phyloP scores from a whole-genome alignment of 2,797 vertebrate genomes.

The Notolabrus celidotus region DNA sequence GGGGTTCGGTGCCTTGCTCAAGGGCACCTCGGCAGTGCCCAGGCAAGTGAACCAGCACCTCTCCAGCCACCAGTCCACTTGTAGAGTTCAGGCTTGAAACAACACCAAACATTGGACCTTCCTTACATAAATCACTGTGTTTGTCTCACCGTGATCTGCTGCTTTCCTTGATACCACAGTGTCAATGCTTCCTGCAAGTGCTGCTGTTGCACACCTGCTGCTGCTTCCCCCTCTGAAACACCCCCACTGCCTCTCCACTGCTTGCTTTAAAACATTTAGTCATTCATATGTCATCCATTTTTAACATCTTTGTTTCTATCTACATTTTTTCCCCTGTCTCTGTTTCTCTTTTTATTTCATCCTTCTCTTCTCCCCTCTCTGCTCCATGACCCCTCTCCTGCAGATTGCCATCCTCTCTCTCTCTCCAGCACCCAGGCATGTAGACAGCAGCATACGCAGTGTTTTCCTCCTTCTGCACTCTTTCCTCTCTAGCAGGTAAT shows the following conservation, averaged over 20 bases:
- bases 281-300: slow-evolving; percentile 11
- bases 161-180: slow-evolving; percentile 47
- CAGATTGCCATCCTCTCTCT: slow-evolving; percentile 52
- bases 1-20: no score
- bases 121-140: background rate
- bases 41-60: no score
- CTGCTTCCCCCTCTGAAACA: slow-evolving; percentile 35
- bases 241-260: slow-evolving; percentile 39
- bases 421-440: slow-evolving; percentile 71
- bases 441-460: slow-evolving; percentile 65
- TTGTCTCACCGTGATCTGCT: slow-evolving; percentile 45
- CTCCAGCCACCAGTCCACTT: no score
- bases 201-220: slow-evolving; percentile 63
- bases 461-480: slow-evolving; percentile 57
- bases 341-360: slow-evolving; percentile 4
- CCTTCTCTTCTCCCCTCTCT: slow-evolving; percentile 19
- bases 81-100: no score
- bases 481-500: slow-evolving; percentile 81
- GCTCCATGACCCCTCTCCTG: slow-evolving; percentile 24
- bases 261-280: background rate
- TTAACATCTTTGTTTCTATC: slow-evolving; percentile 31
- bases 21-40: no score
- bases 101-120: background rate
- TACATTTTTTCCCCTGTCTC: slow-evolving; percentile 2
- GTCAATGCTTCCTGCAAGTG: slow-evolving; percentile 50